Conservation (phyloP, 2,888 invertebrate genomes). For the Thereva unica region DNA sequence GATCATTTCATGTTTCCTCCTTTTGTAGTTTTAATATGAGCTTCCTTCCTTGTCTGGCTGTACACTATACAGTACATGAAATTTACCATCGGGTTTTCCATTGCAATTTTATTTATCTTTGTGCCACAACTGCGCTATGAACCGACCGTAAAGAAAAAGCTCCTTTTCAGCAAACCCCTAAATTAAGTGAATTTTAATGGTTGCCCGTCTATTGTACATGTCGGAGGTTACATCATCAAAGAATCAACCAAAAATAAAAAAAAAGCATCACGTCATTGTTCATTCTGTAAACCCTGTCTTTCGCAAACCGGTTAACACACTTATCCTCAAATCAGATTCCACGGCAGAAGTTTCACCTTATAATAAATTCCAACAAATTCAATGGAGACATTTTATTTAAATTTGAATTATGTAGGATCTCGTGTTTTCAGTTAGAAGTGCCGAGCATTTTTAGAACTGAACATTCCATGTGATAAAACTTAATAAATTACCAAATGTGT, state of each 20-base stretch:
- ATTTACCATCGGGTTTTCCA: constrained; percentile 9
- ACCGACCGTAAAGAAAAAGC: constrained; percentile 8
- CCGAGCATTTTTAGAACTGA: too few species aligned
- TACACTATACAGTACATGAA: too few species aligned
- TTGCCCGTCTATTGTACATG: neutral
- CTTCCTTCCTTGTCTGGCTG: constrained; percentile 2
- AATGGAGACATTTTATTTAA: too few species aligned
- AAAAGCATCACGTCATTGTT: neutral
- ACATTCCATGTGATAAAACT: too few species aligned
- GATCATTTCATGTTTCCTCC: constrained; percentile 3
- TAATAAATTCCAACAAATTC: too few species aligned
- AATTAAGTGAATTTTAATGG: constrained; percentile 29
- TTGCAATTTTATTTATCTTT: constrained; percentile 13
- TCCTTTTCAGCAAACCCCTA: neutral
- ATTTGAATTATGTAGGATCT: too few species aligned
- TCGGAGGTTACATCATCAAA: neutral
- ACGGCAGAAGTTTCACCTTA: too few species aligned
- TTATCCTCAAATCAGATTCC: too few species aligned
- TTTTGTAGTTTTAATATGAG: constrained; percentile 28
- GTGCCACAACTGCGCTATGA: constrained; percentile 2
- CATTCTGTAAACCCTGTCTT: neutral
- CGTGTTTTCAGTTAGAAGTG: too few species aligned
- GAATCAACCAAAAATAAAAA: neutral
- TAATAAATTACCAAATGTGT: too few species aligned
- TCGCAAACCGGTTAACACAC: too few species aligned